These are phyloP conservation scores for Corydoras maculifer DNA, from an alignment of 2,113 vertebrate species.

Conservation along the genomic window DNA sequence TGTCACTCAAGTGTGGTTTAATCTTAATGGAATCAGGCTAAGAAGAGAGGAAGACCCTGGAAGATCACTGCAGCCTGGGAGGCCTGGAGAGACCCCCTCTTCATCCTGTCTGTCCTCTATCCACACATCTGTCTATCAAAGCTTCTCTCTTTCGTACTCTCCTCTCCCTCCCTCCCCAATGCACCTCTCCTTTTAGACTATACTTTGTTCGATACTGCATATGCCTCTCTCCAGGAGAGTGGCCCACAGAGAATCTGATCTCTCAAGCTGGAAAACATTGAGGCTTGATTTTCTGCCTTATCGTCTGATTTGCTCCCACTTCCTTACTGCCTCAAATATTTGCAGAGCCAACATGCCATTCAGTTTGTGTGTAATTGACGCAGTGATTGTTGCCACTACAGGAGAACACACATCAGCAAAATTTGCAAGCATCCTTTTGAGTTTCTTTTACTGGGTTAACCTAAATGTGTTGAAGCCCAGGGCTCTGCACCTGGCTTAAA, in stretches of 20 bases:
- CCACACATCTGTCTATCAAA: conserved; percentile 62
- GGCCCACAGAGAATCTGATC: conserved; percentile 45
- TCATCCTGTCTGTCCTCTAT: conserved; percentile 69
- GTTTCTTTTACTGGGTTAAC: conserved; percentile 7
- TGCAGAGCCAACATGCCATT: conserved; percentile 40
- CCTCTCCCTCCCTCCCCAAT: conserved; percentile 9
- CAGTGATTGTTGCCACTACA: conserved; percentile 40
- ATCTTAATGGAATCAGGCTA: conserved; percentile 90
- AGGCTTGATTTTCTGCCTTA: conserved; percentile 36
- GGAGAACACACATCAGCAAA: conserved; percentile 32
- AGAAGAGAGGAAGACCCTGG: conserved; percentile 75
- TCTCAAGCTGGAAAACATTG: conserved; percentile 38
- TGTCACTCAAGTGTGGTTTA: conserved; percentile 65
- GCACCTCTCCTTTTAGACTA: background rate
- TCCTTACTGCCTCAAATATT: conserved; percentile 39
- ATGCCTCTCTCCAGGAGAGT: conserved; percentile 53
- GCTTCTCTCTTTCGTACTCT: conserved; percentile 67
- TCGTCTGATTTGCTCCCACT: conserved; percentile 43
- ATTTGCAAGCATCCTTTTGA: conserved; percentile 29
- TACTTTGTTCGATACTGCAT: background rate
- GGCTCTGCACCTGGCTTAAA: conserved; percentile 25
- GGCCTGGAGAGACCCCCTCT: conserved; percentile 66
- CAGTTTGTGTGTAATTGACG: conserved; percentile 43
- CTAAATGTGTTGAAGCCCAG: conserved; percentile 10
- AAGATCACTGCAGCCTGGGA: conserved; percentile 74